Conservation (phyloP, 2,113 vertebrate species). For the Pseudopipra pipra region DNA sequence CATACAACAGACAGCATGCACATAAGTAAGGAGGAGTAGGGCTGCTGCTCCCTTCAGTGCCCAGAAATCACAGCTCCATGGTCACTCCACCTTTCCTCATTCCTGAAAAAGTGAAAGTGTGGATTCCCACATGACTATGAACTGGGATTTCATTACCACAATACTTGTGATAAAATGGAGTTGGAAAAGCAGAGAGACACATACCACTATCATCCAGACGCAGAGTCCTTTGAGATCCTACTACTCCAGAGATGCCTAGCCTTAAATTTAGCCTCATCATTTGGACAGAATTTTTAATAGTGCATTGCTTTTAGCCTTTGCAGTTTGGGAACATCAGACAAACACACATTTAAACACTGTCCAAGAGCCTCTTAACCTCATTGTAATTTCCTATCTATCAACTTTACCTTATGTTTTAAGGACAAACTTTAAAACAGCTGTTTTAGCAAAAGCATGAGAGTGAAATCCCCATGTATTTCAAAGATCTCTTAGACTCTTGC, state of each 20-base stretch:
- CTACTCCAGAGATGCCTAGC: not conserved
- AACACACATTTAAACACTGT: not conserved
- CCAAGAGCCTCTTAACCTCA: not conserved
- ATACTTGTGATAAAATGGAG: not conserved
- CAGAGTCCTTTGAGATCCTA: not conserved
- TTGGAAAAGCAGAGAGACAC: not conserved
- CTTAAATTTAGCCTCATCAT: not conserved
- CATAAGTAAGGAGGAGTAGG: not conserved
- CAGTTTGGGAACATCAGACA: not conserved
- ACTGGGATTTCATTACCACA: not conserved
- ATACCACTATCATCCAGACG: not conserved
- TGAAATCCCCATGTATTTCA: not conserved
- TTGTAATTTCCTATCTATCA: not conserved
- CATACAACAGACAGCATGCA: not conserved
- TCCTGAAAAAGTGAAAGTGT: not conserved
- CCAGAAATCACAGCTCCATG: not conserved
- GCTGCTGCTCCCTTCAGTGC: not conserved
- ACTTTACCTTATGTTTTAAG: not conserved
- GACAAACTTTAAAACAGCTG: not conserved
- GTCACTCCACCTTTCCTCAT: not conserved
- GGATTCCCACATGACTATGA: not conserved
- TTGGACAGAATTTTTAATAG: not conserved
- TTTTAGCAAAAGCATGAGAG: not conserved
- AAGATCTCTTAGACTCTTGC: not conserved
- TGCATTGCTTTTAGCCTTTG: not conserved